Conservation (phyloP, 2,113 vertebrate species). For the Dicrurus megarhynchus region DNA sequence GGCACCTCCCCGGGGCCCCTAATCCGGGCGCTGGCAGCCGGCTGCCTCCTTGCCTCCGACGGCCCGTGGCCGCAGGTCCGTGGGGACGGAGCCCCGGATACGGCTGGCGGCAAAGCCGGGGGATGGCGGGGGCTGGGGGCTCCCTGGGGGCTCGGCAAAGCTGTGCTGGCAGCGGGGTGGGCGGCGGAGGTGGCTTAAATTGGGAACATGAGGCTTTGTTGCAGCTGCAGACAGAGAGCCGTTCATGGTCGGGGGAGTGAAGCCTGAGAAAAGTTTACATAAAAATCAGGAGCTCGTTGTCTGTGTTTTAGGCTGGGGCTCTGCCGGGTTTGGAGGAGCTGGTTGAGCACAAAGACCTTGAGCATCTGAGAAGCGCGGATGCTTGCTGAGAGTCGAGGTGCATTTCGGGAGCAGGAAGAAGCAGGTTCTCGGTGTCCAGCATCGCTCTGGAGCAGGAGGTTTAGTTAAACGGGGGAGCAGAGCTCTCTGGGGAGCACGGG, state of each 20-base stretch:
- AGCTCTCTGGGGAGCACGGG: background rate
- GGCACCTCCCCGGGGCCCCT: slow-evolving; percentile 62
- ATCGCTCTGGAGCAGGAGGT: background rate
- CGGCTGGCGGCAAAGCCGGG: slow-evolving; percentile 9
- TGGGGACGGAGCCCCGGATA: slow-evolving; percentile 30
- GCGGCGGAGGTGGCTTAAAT: background rate
- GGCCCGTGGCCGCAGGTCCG: slow-evolving; percentile 64
- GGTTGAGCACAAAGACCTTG: background rate
- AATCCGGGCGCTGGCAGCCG: slow-evolving; percentile 65
- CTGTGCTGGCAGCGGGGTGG: background rate
- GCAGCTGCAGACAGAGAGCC: background rate
- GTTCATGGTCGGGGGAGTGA: background rate
- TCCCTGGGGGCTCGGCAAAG: background rate
- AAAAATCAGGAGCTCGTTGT: background rate
- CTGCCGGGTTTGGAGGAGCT: background rate
- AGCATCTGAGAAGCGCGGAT: background rate
- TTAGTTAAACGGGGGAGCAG: background rate
- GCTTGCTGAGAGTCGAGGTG: background rate
- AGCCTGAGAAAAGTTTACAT: background rate
- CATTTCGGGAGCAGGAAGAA: background rate
- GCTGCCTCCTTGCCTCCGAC: slow-evolving; percentile 53
- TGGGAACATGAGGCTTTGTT: slow-evolving; percentile 6
- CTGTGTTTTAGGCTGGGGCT: background rate
- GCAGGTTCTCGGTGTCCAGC: background rate
- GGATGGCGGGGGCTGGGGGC: background rate